Base-by-base conservation (phyloP, 2,888 invertebrate species). In the Leptopilina syphax region DNA sequence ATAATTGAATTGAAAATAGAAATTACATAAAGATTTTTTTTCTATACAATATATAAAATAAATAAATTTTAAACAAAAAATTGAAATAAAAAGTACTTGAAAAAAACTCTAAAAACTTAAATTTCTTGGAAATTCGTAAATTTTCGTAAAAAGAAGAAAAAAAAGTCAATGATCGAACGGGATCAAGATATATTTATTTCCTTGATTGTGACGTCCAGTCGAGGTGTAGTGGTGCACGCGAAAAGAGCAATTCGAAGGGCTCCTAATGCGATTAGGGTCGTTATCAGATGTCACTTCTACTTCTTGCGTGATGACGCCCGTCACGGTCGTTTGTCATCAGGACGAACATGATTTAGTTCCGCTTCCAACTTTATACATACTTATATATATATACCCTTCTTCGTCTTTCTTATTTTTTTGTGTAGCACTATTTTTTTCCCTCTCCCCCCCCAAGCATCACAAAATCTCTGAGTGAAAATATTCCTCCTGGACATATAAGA, bases 271-370 rank as follows among this genome's bases (percentile, higher is more conserved):
- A 91, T 90, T 91, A 90, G 88, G 87, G 88, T 83, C 88, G 89
- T 90, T 91, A 91, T 91, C 91, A 91, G 91, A 91, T 91, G 90
- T 90, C 90, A 88, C 87, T 87, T 88, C 85, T 87, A 88, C 87
- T 89, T 90, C 88, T 89, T 87, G 90, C 88, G 85, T 88, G 89
- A 89, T 89, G 90, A 88, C 89, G 87, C 85, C 85, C 86, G 83
- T 77, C 86, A 82, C 73, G 88, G 88, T 91, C 91, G 88, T 91
- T 91, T 91, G 91, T 91, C 91, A 91, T 90, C 89, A 89, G 88
- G 88, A 88, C 88, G 88, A 88, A 89, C 89, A 88, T 87, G 89
- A 91, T 91, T 91, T 90, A 91, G 90, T 91, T 91, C 91, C 91
- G 90, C 84, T 87, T 86, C 83, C 83, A 83, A 82, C 76, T 81